A percentile compares a stretch with the other conserved stretches of the same genome.
Conservation (phyloP, 2,888 invertebrate species). For the Bombylius major region DNA sequence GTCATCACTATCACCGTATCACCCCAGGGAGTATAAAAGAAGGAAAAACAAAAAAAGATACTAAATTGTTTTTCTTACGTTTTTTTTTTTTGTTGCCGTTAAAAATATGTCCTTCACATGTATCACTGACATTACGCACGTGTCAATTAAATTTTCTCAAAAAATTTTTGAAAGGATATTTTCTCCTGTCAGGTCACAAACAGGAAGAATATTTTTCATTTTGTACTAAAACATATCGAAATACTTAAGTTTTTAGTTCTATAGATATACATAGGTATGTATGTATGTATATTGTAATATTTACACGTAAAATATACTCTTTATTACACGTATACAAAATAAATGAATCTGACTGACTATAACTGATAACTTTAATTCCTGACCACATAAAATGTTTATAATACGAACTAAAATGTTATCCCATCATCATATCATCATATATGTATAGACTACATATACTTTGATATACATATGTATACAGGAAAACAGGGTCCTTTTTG, state of each 20-base stretch:
- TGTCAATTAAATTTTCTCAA: constrained; percentile 12
- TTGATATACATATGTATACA: background rate
- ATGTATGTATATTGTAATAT: too few species aligned
- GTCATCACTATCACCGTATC: too few species aligned
- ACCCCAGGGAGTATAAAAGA: too few species aligned
- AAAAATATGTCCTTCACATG: background rate
- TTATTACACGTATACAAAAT: background rate
- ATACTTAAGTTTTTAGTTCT: too few species aligned
- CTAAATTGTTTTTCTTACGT: too few species aligned
- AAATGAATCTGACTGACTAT: background rate
- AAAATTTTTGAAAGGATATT: background rate
- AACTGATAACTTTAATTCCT: constrained; percentile 1
- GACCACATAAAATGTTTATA: background rate
- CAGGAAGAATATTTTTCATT: background rate
- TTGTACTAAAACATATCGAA: too few species aligned
- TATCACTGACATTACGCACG: constrained; percentile 14
- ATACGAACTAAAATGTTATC: too few species aligned
- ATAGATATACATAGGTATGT: too few species aligned
- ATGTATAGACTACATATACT: too few species aligned
- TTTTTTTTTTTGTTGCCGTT: too few species aligned
- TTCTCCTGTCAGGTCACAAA: background rate
- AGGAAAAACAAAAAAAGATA: too few species aligned
- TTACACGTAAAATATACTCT: too few species aligned
- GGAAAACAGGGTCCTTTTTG: background rate
- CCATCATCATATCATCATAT: background rate